phyloP scores from a whole-genome alignment of 2,797 vertebrate species.

The Spatula versicolor region DNA sequence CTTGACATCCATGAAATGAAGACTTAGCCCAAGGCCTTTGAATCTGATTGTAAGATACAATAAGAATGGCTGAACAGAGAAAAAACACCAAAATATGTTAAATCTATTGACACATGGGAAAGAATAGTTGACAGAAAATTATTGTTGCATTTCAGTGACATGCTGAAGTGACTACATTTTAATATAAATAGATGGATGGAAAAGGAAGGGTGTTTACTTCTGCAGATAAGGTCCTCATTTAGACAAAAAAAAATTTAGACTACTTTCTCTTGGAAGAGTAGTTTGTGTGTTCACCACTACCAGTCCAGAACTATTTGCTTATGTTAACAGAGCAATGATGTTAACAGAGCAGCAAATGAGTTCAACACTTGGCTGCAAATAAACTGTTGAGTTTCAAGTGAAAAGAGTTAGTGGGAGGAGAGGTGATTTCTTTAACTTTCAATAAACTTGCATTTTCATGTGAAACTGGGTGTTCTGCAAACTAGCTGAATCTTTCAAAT shows the following conservation, averaged over 20 bases:
- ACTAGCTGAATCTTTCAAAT: background rate
- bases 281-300: background rate
- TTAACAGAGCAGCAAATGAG: conserved; percentile 13
- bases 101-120: background rate
- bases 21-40: conserved; percentile 44
- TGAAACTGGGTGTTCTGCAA: background rate
- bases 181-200: background rate
- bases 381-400: background rate
- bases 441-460: background rate
- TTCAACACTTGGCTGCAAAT: conserved; percentile 2
- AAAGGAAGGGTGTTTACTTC: background rate
- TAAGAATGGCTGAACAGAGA: conserved; percentile 17
- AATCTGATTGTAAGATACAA: conserved; percentile 37
- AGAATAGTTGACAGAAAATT: background rate
- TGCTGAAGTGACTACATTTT: background rate
- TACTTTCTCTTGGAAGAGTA: background rate
- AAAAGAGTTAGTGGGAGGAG: background rate
- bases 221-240: background rate
- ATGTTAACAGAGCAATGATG: background rate
- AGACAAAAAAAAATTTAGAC: background rate
- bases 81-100: conserved; percentile 32
- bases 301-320: background rate
- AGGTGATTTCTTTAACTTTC: background rate
- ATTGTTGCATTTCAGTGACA: background rate
- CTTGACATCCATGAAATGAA: conserved; percentile 44